Evolutionary conservation across 1,140 invertebrate genomes (phyloP).

Genomic region (Heliconius melpomene): DNA sequence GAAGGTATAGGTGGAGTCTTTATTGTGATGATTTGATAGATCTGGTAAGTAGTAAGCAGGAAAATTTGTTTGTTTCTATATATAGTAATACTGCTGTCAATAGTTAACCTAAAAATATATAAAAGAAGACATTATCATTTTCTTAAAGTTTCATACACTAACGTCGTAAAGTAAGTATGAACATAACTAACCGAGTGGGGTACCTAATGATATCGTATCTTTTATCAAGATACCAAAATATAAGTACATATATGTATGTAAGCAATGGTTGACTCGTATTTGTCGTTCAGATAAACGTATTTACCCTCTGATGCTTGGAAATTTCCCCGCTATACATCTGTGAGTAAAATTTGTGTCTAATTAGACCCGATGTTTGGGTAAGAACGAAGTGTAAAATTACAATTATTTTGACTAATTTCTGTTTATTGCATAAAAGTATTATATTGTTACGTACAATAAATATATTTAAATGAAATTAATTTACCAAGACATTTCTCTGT

Average conservation of each 20-base stretch:
- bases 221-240: slow-evolving; percentile 13
- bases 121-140: no score
- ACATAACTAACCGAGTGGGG: background rate
- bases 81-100: no score
- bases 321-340: slow-evolving; percentile 17
- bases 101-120: no score
- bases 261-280: slow-evolving; percentile 23
- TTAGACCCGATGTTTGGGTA: background rate
- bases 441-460: no score
- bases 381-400: no score
- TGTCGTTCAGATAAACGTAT: slow-evolving; percentile 30
- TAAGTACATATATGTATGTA: background rate
- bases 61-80: no score
- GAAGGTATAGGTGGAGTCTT: background rate
- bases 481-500: no score
- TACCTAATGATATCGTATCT: slow-evolving; percentile 2
- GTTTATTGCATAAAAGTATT: no score
- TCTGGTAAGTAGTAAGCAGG: no score
- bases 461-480: no score
- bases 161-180: background rate
- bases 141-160: background rate
- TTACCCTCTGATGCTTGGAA: slow-evolving; percentile 25
- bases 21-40: no score
- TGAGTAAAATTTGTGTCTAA: background rate
- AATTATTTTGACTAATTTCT: no score